Evolutionary conservation across 2,113 vertebrate genomes (phyloP), one percentile per base, ranked within the genome.

Genomic region (Erinaceus europaeus): DNA sequence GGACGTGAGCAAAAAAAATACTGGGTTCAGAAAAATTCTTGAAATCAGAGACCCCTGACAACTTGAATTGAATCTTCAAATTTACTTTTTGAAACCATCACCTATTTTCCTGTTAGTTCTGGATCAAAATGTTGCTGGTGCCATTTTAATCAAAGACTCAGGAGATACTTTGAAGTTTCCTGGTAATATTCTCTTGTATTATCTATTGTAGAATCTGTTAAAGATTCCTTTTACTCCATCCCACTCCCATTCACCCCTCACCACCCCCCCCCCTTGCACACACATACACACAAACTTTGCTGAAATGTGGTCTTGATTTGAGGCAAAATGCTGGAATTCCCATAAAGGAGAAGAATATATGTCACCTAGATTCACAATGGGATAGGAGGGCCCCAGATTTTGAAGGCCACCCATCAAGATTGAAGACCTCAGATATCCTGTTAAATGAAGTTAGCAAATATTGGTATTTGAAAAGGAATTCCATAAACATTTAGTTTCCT

Each of bases 1-100:
- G 52, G 44, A 44, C 5, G 4, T 2, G 27, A 29, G 77, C 59
- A 72, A 10, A 14, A 68, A 59, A 74, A n/a, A 90, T 71, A 75
- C 91, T 87, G 64, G 20, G 42, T 64, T 38, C 32, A 52, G 52
- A 83, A 32, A 44, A 79, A 75, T 57, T 38, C 53, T 23, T 84
- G 69, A 65, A 72, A 34, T 50, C 69, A 12, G 69, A 93, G 69
- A 44, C 61, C 48, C 36, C 64, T 78, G 68, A 57, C 62, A 84
- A 73, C 21, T 85, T 48, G 61, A 72, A 34, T 55, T 7, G 29
- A 79, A 55, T 32, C 53, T 48, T 89, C 59, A 17, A 59, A 32
- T 75, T 77, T 11, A 2, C 32, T 59, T 62, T 86, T 53, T 5
- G 10, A 87, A 65, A 59, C 46, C 1, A 2, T 36, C 34, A 23